Base-by-base conservation (phyloP, 2,797 vertebrate species). In the Falco berigora region DNA sequence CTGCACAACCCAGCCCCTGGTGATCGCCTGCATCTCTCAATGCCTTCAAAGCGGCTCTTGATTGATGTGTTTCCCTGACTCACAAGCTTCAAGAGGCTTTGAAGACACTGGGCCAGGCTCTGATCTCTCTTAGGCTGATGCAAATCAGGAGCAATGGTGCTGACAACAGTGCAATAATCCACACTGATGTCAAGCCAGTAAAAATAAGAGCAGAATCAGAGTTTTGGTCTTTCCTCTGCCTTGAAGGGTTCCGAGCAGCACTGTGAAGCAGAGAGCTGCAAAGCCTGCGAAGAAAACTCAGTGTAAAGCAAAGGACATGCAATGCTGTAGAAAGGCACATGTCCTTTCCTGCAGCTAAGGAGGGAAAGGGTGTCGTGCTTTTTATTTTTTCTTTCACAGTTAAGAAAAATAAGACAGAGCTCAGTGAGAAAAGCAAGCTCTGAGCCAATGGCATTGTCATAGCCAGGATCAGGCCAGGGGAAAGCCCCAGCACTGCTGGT, bases 11-110 rank as follows among this genome's bases (percentile, higher is more conserved):
- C 83, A 88, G 96, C 86, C 86, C 91, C 94, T 58, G 90, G 96
- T 91, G 96, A 93, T 95, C 14, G 3, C 86, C 88, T 40, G 75
- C 94, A 76, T 90, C 89, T 72, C 91, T 77, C 91, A 66, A 66
- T 77, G 94, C 89, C 95, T 96, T 95, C 96, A 96, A 96, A 96
- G 94, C 56, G 3, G 73, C 77, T 73, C 80, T 67, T 96, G 95
- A 97, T 95, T 96, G 95, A 96, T 97, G 94, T 88, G 56, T 82
- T 96, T 94, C 92, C 91, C 95, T 97, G 94, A 96, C 95, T 95
- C 96, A 90, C 80, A 19, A 59, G 86, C 91, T 95, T 90, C 83
- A 53, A 83, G 96, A 93, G 49, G 86, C 96, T 96, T 96, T 97
- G 96, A 96, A 96, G 86, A 82, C 94, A 74, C 83, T 77, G 77